A percentile compares a stretch with the other conserved stretches of the same genome.
These are phyloP conservation scores for Otus scops DNA, from an alignment of 2,797 vertebrate genomes.

Conservation along the genomic window DNA sequence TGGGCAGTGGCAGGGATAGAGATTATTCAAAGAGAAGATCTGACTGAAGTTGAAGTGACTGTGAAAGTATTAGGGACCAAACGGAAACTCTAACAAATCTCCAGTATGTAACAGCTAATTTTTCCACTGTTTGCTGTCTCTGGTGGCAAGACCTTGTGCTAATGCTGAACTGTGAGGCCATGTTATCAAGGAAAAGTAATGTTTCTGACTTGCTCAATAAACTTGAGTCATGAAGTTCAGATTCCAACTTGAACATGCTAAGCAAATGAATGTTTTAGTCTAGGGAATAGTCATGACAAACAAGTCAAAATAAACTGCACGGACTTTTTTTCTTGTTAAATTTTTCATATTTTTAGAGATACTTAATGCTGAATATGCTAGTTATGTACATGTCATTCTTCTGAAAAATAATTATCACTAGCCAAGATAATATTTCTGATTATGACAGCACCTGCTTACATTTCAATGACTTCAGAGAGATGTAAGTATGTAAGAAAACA, in stretches of 20 bases:
- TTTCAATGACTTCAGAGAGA: not conserved
- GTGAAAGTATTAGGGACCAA: not conserved
- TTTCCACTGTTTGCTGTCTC: not conserved
- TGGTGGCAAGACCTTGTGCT: not conserved
- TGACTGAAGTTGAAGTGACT: not conserved
- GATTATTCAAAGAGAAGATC: not conserved
- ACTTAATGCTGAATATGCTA: not conserved
- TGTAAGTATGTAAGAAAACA: not conserved
- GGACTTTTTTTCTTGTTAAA: not conserved
- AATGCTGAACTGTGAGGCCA: not conserved
- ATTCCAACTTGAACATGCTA: not conserved
- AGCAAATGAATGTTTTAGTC: not conserved
- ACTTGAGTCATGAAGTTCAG: not conserved
- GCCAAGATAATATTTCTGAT: not conserved
- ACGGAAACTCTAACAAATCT: not conserved
- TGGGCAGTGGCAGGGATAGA: not conserved
- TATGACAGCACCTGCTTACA: not conserved
- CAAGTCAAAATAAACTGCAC: not conserved
- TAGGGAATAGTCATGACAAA: not conserved
- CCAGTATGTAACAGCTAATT: not conserved
- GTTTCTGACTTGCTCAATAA: not conserved
- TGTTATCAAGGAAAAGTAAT: not conserved
- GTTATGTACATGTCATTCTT: not conserved
- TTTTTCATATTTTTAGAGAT: not conserved
- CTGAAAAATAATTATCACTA: not conserved